Conservation (phyloP, 2,888 invertebrate species). For the Rhynchonema sp. region DNA sequence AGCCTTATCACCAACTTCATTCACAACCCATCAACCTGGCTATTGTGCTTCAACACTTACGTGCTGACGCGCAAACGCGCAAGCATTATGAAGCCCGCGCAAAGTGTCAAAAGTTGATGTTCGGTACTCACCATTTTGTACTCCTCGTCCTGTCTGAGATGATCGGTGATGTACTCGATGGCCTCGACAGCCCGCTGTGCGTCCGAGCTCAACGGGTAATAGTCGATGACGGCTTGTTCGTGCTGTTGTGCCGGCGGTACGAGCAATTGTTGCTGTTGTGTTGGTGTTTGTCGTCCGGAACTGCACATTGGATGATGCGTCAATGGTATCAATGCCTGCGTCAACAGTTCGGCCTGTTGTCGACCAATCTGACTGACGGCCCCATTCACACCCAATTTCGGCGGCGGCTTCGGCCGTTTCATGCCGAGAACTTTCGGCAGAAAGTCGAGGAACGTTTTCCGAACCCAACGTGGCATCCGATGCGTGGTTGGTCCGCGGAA, state of each 20-base stretch:
- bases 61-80: no score
- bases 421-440: conserved; percentile 72
- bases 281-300: neutral
- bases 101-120: no score
- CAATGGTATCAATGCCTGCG: neutral
- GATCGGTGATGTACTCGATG: conserved; percentile 92
- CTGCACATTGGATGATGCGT: neutral
- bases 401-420: conserved; percentile 50
- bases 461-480: conserved; percentile 77
- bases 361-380: neutral
- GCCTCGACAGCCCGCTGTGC: conserved; percentile 79
- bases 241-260: conserved; percentile 47
- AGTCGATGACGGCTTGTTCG: conserved; percentile 50
- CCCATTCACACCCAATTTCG: neutral
- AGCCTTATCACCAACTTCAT: no score
- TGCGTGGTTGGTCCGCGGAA: conserved; percentile 46
- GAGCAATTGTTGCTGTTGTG: neutral
- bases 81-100: no score
- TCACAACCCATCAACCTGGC: no score
- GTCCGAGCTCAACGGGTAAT: conserved; percentile 66
- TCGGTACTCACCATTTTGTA: conserved; percentile 82
- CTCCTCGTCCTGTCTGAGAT: conserved; percentile 88
- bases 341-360: neutral
- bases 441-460: conserved; percentile 79
- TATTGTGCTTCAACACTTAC: no score